phyloP scores from a whole-genome alignment of 2,888 invertebrate species.

The Apantesis nais region DNA sequence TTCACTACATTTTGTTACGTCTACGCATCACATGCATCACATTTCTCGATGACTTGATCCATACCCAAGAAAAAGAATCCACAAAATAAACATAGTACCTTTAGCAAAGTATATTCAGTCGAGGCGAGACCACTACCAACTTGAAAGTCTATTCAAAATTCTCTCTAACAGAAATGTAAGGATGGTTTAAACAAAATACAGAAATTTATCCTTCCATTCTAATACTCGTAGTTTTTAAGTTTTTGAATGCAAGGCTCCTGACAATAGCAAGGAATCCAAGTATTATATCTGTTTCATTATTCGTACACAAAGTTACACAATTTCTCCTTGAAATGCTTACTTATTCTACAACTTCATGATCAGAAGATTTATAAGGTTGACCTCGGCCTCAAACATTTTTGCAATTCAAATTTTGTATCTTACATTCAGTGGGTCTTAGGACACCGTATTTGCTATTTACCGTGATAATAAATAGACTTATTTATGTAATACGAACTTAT shows the following conservation, averaged over 20 bases:
- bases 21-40: too few relatives aligned
- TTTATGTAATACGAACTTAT: neutral
- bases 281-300: neutral
- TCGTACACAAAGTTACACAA: neutral
- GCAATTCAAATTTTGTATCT: constrained; percentile 41
- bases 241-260: neutral
- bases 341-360: constrained; percentile 20
- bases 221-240: neutral
- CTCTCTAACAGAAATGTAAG: neutral
- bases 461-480: constrained; percentile 1
- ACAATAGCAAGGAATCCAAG: neutral
- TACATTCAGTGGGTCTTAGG: constrained; percentile 13
- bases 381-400: constrained; percentile 24
- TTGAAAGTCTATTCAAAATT: neutral
- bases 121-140: too few relatives aligned
- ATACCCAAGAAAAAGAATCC: too few relatives aligned
- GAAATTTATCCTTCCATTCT: neutral
- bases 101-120: too few relatives aligned
- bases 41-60: too few relatives aligned
- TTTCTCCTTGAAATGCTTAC: constrained; percentile 10
- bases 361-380: constrained; percentile 28
- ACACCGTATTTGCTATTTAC: neutral
- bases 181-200: neutral
- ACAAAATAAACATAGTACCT: too few relatives aligned
- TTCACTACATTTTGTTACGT: too few relatives aligned